Evolutionary conservation across 2,797 vertebrate species (phyloP).

Genomic region (Oreortyx pictus): DNA sequence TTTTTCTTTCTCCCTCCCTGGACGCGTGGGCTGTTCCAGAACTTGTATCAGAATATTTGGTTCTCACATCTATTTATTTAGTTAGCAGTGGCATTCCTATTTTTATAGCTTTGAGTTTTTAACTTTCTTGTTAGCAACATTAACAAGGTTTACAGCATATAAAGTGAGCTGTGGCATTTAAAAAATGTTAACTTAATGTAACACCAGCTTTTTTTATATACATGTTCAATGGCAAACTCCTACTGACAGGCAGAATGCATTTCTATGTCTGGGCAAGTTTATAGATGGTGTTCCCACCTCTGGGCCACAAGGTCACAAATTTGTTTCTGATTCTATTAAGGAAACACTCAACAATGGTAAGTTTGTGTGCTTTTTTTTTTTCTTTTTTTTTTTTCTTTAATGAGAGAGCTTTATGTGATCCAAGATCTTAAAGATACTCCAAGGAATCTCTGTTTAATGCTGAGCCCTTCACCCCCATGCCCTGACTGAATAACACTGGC

Average conservation of each 20-base stretch:
- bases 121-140: slow-evolving; percentile 82
- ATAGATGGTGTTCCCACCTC: slow-evolving; percentile 85
- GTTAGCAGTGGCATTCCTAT: slow-evolving; percentile 77
- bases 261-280: slow-evolving; percentile 82
- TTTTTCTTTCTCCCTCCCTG: slow-evolving; percentile 18
- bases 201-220: slow-evolving; percentile 69
- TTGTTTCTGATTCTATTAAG: slow-evolving; percentile 83
- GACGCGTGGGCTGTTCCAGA: slow-evolving; percentile 49
- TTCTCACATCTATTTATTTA: slow-evolving; percentile 78
- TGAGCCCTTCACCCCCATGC: slow-evolving; percentile 23
- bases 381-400: slow-evolving; percentile 68
- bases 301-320: slow-evolving; percentile 83
- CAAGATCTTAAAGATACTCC: slow-evolving; percentile 77
- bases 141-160: slow-evolving; percentile 80
- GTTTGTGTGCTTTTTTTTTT: slow-evolving; percentile 69
- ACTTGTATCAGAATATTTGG: slow-evolving; percentile 57
- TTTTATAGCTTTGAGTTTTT: slow-evolving; percentile 79
- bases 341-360: slow-evolving; percentile 81
- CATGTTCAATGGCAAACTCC: slow-evolving; percentile 77
- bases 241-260: slow-evolving; percentile 79
- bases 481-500: background rate
- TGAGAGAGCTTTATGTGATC: slow-evolving; percentile 77
- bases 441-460: slow-evolving; percentile 70
- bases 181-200: slow-evolving; percentile 77
- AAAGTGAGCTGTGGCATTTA: slow-evolving; percentile 77